A percentile compares a stretch with the other conserved stretches of the same genome.
Evolutionary conservation across 2,888 invertebrate species (phyloP).

Genomic region (Drosophila mimica): DNA sequence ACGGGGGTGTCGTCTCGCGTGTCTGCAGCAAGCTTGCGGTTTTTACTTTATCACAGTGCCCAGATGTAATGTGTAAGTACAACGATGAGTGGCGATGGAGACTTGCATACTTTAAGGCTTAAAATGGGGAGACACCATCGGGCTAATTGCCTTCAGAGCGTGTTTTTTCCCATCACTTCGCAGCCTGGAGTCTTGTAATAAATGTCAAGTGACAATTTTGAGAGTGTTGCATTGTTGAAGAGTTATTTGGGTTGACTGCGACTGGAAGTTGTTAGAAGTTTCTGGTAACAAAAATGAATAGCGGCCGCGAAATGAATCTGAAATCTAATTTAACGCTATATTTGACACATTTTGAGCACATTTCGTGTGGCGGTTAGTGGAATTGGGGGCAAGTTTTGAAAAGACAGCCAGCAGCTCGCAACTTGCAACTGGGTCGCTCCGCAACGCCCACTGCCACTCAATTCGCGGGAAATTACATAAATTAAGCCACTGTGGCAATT

Average conservation of each 20-base stretch:
- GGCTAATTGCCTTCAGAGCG: slow-evolving; percentile 32
- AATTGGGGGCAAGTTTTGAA: slow-evolving; percentile 20
- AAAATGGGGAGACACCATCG: slow-evolving; percentile 12
- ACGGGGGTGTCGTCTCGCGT: slow-evolving; percentile 8
- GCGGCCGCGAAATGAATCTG: slow-evolving; percentile 31
- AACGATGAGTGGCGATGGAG: neutral
- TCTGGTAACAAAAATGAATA: slow-evolving; percentile 18
- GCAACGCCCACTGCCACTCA: slow-evolving; percentile 53
- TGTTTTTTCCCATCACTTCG: neutral
- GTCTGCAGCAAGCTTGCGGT: slow-evolving; percentile 65
- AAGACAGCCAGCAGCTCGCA: slow-evolving; percentile 29
- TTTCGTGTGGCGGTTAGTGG: slow-evolving; percentile 40
- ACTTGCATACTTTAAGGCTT: slow-evolving; percentile 45
- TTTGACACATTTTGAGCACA: slow-evolving; percentile 69
- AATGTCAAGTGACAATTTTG: slow-evolving; percentile 56
- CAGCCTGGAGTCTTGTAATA: slow-evolving; percentile 29
- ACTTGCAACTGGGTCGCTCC: slow-evolving; percentile 58
- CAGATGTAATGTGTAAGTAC: slow-evolving; percentile 39
- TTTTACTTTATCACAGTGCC: slow-evolving; percentile 46
- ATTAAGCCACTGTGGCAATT: slow-evolving; percentile 48
- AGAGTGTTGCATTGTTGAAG: slow-evolving; percentile 51
- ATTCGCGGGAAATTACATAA: slow-evolving; percentile 65
- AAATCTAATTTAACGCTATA: slow-evolving; percentile 75
- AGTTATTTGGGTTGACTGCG: slow-evolving; percentile 35
- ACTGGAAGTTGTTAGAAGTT: slow-evolving; percentile 43